Base-by-base conservation (phyloP, 2,888 invertebrate species). In the Pycnomerus fuliginosus region DNA sequence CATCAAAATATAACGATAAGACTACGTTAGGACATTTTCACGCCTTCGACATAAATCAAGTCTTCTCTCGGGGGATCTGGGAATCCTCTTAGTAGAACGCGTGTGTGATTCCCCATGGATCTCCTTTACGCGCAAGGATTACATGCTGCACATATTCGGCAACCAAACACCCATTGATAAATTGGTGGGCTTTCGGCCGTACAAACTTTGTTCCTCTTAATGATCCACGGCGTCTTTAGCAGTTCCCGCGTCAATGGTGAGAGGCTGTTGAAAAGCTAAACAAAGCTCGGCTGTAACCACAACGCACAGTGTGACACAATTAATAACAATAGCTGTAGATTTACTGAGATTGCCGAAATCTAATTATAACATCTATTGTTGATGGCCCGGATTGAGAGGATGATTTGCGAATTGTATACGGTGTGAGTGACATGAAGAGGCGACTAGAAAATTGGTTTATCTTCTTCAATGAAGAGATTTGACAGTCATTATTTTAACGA, bases 31-130 rank as follows among this genome's bases (percentile, higher is more conserved):
- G 64, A 65, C 63, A 61, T 60, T n/a, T 65, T 65, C 65, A 67
- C 65, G 67, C 64, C 58, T 61, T 57, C 62, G 68, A 69, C 67
- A 70, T 70, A 70, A 70, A 70, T 70, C 70, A 68, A 60, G 61
- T 60, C 57, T 60, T 55, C 55, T 62, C 66, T 53, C 64, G 43
- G 42, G 65, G 63, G 64, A 63, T 61, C 57, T 52, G 53, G 49
- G 64, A 68, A 68, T 68, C 68, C 68, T 68, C 67, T 68, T 68
- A 68, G 64, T 53, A 60, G 55, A 56, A 58, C 62, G 62, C 61
- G 64, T 65, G 62, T 59, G 60, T 53, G 59, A 56, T 61, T 62
- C 63, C 61, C 61, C 55, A 60, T 58, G 64, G 62, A 63, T 66
- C 58, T 64, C 62, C 58, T 58, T 61, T 61, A 61, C 60, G 61